Evolutionary conservation across 2,797 vertebrate genomes (phyloP).

Genomic region (Chelonia mydas): DNA sequence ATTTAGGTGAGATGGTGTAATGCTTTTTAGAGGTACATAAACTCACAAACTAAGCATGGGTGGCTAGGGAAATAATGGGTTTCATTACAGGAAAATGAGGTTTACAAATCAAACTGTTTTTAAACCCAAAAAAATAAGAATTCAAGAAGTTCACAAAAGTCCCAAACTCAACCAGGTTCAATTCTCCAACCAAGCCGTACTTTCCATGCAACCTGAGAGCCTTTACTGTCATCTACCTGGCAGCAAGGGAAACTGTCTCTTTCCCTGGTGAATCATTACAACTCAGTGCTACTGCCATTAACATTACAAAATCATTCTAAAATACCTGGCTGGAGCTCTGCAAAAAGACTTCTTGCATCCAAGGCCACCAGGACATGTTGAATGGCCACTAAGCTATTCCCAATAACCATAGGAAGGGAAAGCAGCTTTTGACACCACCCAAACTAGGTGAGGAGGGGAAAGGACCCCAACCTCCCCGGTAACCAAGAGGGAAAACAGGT

Average conservation of each 20-base stretch:
- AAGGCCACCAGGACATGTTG: background rate
- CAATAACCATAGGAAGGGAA: background rate
- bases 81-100: background rate
- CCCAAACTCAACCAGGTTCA: background rate
- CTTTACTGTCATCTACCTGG: background rate
- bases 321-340: background rate
- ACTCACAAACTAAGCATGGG: background rate
- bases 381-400: background rate
- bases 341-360: background rate
- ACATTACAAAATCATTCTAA: background rate
- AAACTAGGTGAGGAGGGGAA: background rate
- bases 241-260: background rate
- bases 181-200: background rate
- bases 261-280: rapidly evolving
- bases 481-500: background rate
- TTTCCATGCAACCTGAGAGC: background rate
- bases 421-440: background rate
- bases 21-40: background rate
- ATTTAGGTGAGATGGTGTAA: background rate
- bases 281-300: background rate
- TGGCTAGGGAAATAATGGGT: background rate
- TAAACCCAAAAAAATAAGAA: background rate
- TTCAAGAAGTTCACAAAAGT: background rate
- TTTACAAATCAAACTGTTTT: background rate
- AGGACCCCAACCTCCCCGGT: background rate